Percentiles rank a stretch among this genome's conserved stretches.
phyloP scores from a whole-genome alignment of 2,113 vertebrate genomes.

The Coptodon rendalli region DNA sequence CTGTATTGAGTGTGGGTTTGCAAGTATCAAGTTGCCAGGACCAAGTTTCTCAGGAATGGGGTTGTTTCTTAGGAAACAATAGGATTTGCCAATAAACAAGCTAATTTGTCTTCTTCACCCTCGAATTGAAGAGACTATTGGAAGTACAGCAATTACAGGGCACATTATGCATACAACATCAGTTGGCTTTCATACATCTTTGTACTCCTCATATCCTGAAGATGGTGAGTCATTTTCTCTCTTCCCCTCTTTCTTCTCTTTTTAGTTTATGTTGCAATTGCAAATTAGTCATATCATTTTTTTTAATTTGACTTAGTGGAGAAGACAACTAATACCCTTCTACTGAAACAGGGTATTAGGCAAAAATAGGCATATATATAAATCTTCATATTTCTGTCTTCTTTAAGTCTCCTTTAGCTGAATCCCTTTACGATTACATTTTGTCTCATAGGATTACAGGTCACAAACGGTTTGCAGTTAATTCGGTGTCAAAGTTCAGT shows the following conservation, averaged over 20 bases:
- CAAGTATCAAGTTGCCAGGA: conserved; percentile 13
- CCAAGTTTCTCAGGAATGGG: not conserved
- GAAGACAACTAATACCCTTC: not conserved
- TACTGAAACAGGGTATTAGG: not conserved
- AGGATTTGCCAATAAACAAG: conserved; percentile 33
- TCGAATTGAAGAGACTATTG: conserved; percentile 18
- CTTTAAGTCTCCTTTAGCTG: not conserved
- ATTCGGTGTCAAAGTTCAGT: not conserved
- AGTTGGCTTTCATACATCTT: conserved; percentile 22
- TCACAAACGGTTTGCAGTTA: not conserved
- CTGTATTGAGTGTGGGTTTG: not conserved
- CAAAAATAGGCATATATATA: not conserved
- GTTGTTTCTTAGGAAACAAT: conserved; percentile 22
- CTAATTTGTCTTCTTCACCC: conserved; percentile 35
- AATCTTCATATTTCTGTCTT: not conserved
- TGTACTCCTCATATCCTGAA: conserved; percentile 14
- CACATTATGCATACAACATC: conserved; percentile 21
- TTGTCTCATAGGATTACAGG: not conserved
- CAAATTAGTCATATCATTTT: not conserved
- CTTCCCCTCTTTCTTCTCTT: not conserved
- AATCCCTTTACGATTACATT: not conserved
- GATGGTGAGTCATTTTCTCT: conserved; percentile 19
- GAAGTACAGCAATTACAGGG: conserved; percentile 16
- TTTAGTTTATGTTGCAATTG: not conserved
- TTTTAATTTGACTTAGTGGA: not conserved